A percentile compares a stretch with the other conserved stretches of the same genome.
Evolutionary conservation across 2,113 vertebrate genomes (phyloP).

Genomic region (Morone chrysops): DNA sequence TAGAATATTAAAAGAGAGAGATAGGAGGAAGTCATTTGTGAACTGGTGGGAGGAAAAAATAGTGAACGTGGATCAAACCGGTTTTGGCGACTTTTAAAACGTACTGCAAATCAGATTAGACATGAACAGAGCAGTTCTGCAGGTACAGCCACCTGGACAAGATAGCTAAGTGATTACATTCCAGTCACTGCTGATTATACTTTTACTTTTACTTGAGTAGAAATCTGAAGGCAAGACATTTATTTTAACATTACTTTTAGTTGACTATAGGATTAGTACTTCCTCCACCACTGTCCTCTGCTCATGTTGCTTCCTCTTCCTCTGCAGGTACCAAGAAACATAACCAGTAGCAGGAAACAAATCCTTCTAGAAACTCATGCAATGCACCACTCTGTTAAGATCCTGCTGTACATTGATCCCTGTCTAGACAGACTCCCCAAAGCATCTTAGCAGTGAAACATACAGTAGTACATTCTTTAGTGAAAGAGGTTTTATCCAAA

Average conservation of each 20-base stretch:
- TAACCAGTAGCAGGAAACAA: slow-evolving; percentile 26
- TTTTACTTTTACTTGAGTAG: neutral
- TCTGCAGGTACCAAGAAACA: slow-evolving; percentile 58
- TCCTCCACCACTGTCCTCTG: neutral
- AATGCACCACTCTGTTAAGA: slow-evolving; percentile 1
- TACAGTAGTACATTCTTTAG: neutral
- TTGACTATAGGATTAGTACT: neutral
- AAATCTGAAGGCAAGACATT: neutral
- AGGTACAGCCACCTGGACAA: slow-evolving; percentile 17
- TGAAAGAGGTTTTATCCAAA: neutral
- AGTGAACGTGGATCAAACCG: slow-evolving; percentile 36
- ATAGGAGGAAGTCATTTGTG: neutral
- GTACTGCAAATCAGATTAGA: slow-evolving; percentile 35
- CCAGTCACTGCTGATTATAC: slow-evolving; percentile 8
- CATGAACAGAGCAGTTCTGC: slow-evolving; percentile 6
- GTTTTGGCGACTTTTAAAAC: slow-evolving; percentile 43
- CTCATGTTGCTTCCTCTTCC: neutral
- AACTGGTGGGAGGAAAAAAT: neutral
- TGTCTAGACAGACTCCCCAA: slow-evolving; percentile 34
- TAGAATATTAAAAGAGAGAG: neutral
- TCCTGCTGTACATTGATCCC: slow-evolving; percentile 7
- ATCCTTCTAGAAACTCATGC: slow-evolving; percentile 3
- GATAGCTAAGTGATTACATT: slow-evolving; percentile 34
- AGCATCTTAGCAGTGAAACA: slow-evolving; percentile 1
- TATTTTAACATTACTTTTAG: neutral